Evolutionary conservation across 2,797 vertebrate genomes (phyloP).

Genomic region (Enteromius trimaculatus): DNA sequence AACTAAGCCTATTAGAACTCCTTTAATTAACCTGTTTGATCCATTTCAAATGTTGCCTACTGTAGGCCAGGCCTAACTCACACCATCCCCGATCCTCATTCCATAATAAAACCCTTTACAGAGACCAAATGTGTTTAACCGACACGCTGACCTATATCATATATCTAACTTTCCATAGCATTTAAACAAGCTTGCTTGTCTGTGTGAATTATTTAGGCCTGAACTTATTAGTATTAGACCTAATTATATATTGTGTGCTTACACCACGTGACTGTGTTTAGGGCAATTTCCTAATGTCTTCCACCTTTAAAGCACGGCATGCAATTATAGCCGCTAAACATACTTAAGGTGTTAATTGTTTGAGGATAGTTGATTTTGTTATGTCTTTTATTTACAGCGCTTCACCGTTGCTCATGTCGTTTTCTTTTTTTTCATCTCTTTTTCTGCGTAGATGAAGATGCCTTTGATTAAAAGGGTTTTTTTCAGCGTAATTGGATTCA

Average conservation of each 20-base stretch:
- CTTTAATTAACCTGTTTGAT: too few relatives aligned
- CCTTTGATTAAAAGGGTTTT: conserved; percentile 58
- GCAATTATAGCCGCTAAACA: conserved; percentile 17
- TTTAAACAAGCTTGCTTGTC: neutral
- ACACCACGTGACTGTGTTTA: neutral
- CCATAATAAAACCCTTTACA: neutral
- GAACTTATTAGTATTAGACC: neutral
- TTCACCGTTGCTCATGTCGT: conserved; percentile 53
- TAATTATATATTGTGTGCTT: neutral
- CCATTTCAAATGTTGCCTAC: neutral
- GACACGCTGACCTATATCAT: neutral
- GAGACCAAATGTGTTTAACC: neutral
- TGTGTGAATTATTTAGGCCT: neutral
- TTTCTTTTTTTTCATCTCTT: conserved; percentile 40
- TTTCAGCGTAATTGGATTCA: conserved; percentile 56
- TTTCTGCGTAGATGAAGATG: conserved; percentile 46
- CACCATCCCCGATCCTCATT: neutral
- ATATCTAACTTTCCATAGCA: neutral
- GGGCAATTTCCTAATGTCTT: conserved; percentile 13
- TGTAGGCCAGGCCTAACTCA: too few relatives aligned
- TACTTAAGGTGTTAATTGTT: conserved; percentile 38
- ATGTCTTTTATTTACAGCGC: conserved; percentile 19
- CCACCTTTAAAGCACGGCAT: neutral
- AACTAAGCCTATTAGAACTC: too few relatives aligned
- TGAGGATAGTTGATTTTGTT: conserved; percentile 17